Conservation (phyloP, 2,113 vertebrate species). For the Leiothrix lutea region DNA sequence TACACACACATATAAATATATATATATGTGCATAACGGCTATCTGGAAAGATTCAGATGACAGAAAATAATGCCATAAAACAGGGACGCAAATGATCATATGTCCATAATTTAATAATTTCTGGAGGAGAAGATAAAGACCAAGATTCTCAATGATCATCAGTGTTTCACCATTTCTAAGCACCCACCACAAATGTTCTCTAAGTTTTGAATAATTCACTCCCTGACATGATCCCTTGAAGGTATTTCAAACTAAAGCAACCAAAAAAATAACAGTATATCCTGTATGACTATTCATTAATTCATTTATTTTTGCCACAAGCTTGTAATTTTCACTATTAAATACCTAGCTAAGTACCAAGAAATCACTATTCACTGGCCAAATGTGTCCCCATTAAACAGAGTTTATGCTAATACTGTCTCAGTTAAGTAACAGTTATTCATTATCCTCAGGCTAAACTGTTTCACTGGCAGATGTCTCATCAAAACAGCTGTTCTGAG, state of each 20-base stretch:
- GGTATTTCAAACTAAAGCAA: slow-evolving; percentile 2
- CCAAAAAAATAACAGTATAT: not conserved
- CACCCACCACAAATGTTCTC: not conserved
- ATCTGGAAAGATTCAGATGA: not conserved
- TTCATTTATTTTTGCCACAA: slow-evolving; percentile 19
- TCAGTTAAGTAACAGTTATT: slow-evolving; percentile 61
- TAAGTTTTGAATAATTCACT: not conserved
- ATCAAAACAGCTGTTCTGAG: slow-evolving; percentile 52
- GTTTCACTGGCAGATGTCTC: slow-evolving; percentile 58
- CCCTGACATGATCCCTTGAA: not conserved
- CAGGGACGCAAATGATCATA: not conserved
- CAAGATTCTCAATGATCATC: not conserved
- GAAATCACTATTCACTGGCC: slow-evolving; percentile 17
- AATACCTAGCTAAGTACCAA: slow-evolving; percentile 22
- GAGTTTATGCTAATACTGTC: slow-evolving; percentile 37
- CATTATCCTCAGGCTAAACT: slow-evolving; percentile 50
- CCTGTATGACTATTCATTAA: not conserved
- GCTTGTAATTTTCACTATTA: slow-evolving; percentile 24
- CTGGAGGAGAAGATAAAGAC: not conserved
- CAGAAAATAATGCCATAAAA: not conserved
- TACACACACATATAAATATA: no score
- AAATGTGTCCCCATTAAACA: slow-evolving; percentile 21
- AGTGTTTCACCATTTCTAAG: not conserved
- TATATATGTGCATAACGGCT: not conserved
- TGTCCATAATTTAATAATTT: not conserved